phyloP scores from a whole-genome alignment of 2,113 vertebrate genomes.

The Rostratula benghalensis region DNA sequence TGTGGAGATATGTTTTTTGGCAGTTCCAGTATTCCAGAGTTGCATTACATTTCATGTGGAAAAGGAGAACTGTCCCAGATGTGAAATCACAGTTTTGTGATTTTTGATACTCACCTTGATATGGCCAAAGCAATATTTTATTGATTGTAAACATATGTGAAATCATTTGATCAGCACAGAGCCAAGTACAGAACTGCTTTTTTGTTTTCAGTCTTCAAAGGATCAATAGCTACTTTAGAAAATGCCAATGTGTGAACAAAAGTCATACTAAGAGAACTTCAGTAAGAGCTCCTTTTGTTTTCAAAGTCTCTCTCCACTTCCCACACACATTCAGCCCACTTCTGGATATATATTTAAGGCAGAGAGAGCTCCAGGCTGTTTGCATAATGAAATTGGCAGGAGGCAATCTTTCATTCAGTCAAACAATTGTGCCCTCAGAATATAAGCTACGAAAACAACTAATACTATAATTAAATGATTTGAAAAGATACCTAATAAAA shows the following conservation, averaged over 20 bases:
- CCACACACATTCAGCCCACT: background rate
- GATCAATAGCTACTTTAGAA: background rate
- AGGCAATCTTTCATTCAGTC: slow-evolving; percentile 23
- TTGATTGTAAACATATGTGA: background rate
- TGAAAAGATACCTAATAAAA: slow-evolving; percentile 8
- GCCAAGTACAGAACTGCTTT: background rate
- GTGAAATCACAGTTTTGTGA: background rate
- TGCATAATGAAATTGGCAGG: background rate
- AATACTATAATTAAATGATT: slow-evolving; percentile 3
- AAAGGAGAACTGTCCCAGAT: slow-evolving; percentile 14
- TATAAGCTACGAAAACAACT: slow-evolving; percentile 1
- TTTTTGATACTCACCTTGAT: background rate
- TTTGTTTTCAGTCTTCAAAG: background rate
- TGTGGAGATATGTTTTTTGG: background rate
- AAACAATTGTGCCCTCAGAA: background rate
- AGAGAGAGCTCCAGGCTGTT: slow-evolving; percentile 3
- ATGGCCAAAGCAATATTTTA: background rate
- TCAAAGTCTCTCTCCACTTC: background rate
- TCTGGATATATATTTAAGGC: slow-evolving; percentile 21
- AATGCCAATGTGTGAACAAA: background rate
- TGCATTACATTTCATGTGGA: background rate
- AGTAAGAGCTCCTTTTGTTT: background rate
- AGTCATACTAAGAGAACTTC: background rate
- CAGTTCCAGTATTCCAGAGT: background rate
- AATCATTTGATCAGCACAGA: background rate